A percentile compares a stretch with the other conserved stretches of the same genome.
Conservation (phyloP, 2,113 vertebrate genomes). For the Oreotrochilus melanogaster region DNA sequence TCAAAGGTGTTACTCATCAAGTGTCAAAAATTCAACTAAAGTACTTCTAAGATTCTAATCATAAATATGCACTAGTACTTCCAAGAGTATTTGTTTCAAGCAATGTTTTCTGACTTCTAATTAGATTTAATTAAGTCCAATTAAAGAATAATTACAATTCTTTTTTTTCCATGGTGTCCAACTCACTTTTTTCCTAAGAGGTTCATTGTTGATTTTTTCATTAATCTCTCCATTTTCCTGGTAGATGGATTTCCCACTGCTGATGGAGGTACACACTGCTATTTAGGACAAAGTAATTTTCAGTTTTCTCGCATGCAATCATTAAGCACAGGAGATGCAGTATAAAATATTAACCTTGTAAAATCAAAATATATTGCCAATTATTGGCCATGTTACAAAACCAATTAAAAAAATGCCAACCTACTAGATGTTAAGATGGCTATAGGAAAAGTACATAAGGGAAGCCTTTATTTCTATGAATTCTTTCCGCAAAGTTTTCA, state of each 20-base stretch:
- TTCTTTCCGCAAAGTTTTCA: background rate
- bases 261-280: background rate
- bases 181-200: background rate
- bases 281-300: slow-evolving; percentile 1
- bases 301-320: background rate
- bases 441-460: background rate
- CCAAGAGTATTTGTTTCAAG: background rate
- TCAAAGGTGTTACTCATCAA: background rate
- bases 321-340: background rate
- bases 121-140: background rate
- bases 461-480: background rate
- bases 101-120: background rate
- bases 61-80: background rate
- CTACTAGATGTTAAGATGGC: background rate
- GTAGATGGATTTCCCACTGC: background rate
- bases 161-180: background rate
- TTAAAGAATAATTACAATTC: background rate
- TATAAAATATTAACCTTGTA: background rate
- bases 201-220: background rate
- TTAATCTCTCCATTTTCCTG: background rate
- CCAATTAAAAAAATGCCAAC: background rate
- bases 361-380: background rate
- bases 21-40: background rate
- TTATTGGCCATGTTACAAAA: background rate
- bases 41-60: background rate